These are phyloP conservation scores for Argyrosomus japonicus DNA, from an alignment of 2,113 vertebrate species.

Conservation along the genomic window DNA sequence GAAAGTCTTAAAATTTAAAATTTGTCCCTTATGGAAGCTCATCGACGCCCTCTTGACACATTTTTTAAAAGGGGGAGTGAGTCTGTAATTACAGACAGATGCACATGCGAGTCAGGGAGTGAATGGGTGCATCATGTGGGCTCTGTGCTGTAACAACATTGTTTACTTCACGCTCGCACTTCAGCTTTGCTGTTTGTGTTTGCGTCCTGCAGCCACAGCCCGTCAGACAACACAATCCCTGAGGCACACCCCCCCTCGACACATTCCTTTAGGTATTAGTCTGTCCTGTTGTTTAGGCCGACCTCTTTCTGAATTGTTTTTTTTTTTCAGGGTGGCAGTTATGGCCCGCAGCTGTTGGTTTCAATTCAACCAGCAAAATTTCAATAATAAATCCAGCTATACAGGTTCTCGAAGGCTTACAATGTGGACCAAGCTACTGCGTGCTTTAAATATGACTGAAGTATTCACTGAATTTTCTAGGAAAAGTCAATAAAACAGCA, in stretches of 20 bases:
- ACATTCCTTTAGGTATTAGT: slow-evolving; percentile 74
- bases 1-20: neutral
- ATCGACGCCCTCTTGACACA: neutral
- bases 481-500: neutral
- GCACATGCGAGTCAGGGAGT: neutral
- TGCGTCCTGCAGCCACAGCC: neutral
- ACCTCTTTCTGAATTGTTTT: slow-evolving; percentile 24
- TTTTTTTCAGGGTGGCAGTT: neutral
- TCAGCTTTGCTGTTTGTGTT: slow-evolving; percentile 8
- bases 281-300: slow-evolving; percentile 34
- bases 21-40: neutral
- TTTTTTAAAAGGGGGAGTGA: neutral
- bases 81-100: slow-evolving; percentile 48
- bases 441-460: neutral
- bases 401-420: neutral
- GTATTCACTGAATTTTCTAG: neutral
- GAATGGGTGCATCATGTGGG: neutral
- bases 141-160: slow-evolving; percentile 10
- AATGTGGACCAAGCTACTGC: neutral
- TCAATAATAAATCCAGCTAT: neutral
- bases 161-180: slow-evolving; percentile 17
- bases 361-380: neutral
- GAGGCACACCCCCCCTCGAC: neutral
- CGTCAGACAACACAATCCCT: slow-evolving; percentile 30
- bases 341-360: neutral